phyloP scores from a whole-genome alignment of 2,888 invertebrate genomes.

The Gibbula magus region DNA sequence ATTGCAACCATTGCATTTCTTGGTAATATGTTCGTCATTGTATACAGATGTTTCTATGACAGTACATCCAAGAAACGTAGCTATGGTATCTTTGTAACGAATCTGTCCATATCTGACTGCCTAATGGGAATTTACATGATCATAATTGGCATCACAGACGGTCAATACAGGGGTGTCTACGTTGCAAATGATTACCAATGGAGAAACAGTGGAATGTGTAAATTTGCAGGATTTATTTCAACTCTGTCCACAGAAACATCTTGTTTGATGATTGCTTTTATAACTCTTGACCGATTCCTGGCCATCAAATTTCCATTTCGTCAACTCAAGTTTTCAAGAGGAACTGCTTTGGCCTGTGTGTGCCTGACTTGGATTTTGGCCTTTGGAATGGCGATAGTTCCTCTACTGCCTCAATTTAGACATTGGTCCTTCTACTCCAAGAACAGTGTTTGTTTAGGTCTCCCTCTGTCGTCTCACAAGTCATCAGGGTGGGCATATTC shows the following conservation, averaged over 20 bases:
- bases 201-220: conserved; percentile 30
- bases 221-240: conserved; percentile 25
- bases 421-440: conserved; percentile 55
- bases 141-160: background rate
- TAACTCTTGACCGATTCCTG: conserved; percentile 80
- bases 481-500: conserved; percentile 68
- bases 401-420: conserved; percentile 46
- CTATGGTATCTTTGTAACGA: background rate
- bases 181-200: background rate
- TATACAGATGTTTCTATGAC: background rate
- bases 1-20: background rate
- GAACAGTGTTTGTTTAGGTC: conserved; percentile 64
- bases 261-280: conserved; percentile 79
- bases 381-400: conserved; percentile 53
- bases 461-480: conserved; percentile 62
- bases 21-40: background rate
- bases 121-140: background rate
- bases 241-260: conserved; percentile 79
- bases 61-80: background rate
- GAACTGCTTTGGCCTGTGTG: conserved; percentile 47
- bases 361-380: conserved; percentile 53
- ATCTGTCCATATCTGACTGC: background rate
- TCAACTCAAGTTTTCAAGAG: conserved; percentile 40
- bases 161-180: background rate
- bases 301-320: conserved; percentile 79